A percentile compares a stretch with the other conserved stretches of the same genome.
Conservation (phyloP, 1,140 invertebrate species). For the Procambarus virginalis region DNA sequence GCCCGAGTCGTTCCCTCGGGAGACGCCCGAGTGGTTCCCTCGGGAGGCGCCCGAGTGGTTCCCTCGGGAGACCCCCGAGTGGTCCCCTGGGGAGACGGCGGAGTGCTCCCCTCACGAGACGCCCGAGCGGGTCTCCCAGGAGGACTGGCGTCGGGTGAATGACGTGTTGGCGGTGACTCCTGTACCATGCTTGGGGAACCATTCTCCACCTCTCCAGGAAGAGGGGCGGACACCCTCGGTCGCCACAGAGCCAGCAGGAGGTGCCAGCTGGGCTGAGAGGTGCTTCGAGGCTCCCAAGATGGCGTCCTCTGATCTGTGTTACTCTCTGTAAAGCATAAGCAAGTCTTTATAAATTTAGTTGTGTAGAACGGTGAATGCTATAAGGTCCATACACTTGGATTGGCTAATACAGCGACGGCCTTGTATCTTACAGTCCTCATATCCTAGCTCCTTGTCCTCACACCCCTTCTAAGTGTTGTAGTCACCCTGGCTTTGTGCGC, state of each 20-base stretch:
- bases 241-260: constrained; percentile 59
- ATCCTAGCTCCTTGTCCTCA: not conserved
- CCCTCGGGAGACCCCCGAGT: not conserved
- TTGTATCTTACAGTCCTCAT: not conserved
- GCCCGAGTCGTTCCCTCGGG: no score
- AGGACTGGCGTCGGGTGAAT: not conserved
- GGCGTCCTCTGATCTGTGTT: not conserved
- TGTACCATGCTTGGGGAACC: not conserved
- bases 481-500: no score
- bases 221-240: constrained; percentile 17
- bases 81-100: no score
- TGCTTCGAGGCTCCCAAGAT: not conserved
- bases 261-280: constrained; percentile 52
- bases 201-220: not conserved
- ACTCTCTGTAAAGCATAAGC: not conserved
- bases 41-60: no score
- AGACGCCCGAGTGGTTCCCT: no score
- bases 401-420: not conserved
- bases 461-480: not conserved
- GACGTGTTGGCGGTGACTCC: not conserved
- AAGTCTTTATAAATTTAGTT: not conserved
- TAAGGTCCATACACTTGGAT: no score
- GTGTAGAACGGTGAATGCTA: not conserved
- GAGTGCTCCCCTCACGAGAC: not conserved
- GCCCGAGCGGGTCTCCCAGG: not conserved